Percentiles rank a stretch among this genome's conserved stretches.
phyloP scores from a whole-genome alignment of 2,888 invertebrate genomes.

The Amorpha juglandis region DNA sequence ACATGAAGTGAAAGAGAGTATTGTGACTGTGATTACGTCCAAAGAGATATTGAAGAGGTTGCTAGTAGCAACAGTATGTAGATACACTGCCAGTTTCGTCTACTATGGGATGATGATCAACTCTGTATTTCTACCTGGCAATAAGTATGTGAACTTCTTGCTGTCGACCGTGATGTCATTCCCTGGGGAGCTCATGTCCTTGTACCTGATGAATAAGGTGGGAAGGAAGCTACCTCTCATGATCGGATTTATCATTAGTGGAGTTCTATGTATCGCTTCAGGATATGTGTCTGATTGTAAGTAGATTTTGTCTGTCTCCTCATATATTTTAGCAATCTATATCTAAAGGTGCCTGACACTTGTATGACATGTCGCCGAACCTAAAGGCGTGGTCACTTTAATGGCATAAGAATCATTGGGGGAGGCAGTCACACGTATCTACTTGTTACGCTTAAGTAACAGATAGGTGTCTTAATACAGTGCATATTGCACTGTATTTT shows the following conservation, averaged over 20 bases:
- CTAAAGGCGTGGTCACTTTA: no score
- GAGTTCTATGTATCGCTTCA: conserved; percentile 54
- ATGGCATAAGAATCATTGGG: no score
- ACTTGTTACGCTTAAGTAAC: no score
- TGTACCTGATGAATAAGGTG: conserved; percentile 67
- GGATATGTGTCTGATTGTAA: conserved; percentile 62
- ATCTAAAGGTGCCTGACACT: not conserved
- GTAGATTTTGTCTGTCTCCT: conserved; percentile 33
- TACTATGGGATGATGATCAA: conserved; percentile 72
- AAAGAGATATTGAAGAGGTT: conserved; percentile 61
- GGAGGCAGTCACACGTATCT: no score
- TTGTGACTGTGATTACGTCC: conserved; percentile 55
- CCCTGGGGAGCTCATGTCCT: conserved; percentile 66
- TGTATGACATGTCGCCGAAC: no score
- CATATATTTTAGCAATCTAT: not conserved
- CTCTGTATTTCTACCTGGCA: conserved; percentile 68
- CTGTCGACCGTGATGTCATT: conserved; percentile 69
- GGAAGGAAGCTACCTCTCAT: conserved; percentile 66
- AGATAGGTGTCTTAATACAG: no score
- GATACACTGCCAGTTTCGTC: conserved; percentile 66
- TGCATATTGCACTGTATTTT: no score
- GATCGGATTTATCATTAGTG: conserved; percentile 58
- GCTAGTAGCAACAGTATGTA: conserved; percentile 50
- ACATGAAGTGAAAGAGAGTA: conserved; percentile 55
- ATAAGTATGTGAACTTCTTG: conserved; percentile 70